These are phyloP conservation scores for Mimas tiliae DNA, from an alignment of 2,888 invertebrate genomes.

Conservation along the genomic window DNA sequence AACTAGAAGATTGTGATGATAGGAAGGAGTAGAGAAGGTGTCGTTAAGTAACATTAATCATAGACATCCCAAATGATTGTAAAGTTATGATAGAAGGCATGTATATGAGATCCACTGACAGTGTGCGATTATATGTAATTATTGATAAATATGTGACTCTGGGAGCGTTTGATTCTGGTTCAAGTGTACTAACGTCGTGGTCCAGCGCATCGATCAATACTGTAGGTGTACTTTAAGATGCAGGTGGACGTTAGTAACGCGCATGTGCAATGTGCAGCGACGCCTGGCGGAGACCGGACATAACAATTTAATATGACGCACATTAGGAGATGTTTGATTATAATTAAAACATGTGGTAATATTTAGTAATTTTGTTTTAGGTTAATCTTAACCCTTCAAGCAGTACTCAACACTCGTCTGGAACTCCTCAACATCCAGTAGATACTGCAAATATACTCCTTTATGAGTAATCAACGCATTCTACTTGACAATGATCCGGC, in stretches of 20 bases:
- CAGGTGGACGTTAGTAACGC: neutral
- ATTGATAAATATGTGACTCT: too few species aligned
- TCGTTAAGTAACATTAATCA: neutral
- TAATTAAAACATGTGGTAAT: neutral
- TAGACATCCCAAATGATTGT: neutral
- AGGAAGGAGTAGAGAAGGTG: neutral
- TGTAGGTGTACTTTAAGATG: neutral
- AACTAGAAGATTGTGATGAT: neutral
- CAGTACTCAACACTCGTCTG: neutral
- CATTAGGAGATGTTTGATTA: neutral
- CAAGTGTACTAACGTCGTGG: too few species aligned
- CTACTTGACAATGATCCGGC: neutral
- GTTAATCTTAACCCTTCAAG: neutral
- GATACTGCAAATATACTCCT: neutral
- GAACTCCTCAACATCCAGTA: neutral
- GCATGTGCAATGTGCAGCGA: conserved; percentile 1
- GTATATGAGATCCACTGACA: neutral
- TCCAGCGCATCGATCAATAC: neutral
- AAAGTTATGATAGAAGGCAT: neutral
- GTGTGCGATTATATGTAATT: neutral
- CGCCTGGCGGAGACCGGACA: neutral
- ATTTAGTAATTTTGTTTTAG: neutral
- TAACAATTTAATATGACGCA: neutral
- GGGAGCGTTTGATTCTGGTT: too few species aligned
- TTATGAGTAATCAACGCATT: neutral